A percentile compares a stretch with the other conserved stretches of the same genome.
Evolutionary conservation across 2,888 invertebrate species (phyloP).

Genomic region (Morpho deidamia): DNA sequence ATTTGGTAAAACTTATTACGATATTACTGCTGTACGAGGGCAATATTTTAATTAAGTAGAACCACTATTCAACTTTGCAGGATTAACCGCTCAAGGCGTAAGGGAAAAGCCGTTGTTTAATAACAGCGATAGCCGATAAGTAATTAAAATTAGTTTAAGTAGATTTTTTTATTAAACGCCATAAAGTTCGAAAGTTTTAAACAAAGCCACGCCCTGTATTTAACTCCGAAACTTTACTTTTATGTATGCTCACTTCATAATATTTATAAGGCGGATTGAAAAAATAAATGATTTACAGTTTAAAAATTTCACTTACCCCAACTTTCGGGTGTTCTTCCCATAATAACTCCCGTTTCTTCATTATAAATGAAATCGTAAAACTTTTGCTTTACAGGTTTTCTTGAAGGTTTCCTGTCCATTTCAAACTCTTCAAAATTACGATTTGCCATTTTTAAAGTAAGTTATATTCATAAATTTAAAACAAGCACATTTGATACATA

Average conservation of each 20-base stretch:
- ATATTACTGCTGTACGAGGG: no score
- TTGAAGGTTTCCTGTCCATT: slow-evolving; percentile 49
- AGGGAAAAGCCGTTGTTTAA: no score
- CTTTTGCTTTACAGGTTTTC: slow-evolving; percentile 35
- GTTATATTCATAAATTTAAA: neutral
- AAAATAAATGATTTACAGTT: neutral
- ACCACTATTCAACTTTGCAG: no score
- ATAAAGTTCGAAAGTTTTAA: neutral
- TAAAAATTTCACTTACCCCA: slow-evolving; percentile 62
- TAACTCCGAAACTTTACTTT: neutral
- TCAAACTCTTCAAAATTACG: slow-evolving; percentile 58
- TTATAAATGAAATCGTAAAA: slow-evolving; percentile 54
- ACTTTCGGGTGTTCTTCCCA: slow-evolving; percentile 69
- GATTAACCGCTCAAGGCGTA: no score
- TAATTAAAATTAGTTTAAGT: no score
- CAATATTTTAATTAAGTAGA: no score
- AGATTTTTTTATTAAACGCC: neutral
- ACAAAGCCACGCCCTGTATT: slow-evolving; percentile 26
- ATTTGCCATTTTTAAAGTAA: slow-evolving; percentile 29
- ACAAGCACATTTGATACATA: neutral
- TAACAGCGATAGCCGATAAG: no score
- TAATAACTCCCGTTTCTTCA: slow-evolving; percentile 56
- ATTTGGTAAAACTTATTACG: no score
- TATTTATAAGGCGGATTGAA: neutral
- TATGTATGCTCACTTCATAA: neutral